A percentile compares a stretch with the other conserved stretches of the same genome.
Evolutionary conservation across 1,140 invertebrate genomes (phyloP).

Genomic region (Drosophila lowei): DNA sequence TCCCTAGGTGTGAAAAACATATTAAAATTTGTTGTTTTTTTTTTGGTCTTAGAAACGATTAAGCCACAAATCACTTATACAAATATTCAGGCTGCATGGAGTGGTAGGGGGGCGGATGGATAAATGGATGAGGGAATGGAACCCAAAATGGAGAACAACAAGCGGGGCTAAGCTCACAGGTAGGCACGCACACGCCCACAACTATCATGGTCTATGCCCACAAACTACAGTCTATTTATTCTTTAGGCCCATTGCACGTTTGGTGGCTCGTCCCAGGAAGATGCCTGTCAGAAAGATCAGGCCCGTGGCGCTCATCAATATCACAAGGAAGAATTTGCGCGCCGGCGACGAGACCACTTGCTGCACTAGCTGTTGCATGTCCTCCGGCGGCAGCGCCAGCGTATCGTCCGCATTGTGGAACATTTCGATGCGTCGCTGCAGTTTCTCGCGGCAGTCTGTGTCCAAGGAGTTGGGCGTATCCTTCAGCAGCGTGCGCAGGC

Average conservation of each 20-base stretch:
- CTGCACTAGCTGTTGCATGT: slow-evolving; percentile 88
- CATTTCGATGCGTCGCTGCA: slow-evolving; percentile 93
- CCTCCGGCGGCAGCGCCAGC: slow-evolving; percentile 85
- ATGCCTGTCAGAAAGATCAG: slow-evolving; percentile 92
- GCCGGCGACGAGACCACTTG: slow-evolving; percentile 89
- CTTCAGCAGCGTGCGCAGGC: slow-evolving; percentile 89
- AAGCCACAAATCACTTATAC: slow-evolving; percentile 68
- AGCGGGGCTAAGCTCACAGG: slow-evolving; percentile 35
- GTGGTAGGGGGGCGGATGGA: slow-evolving; percentile 1
- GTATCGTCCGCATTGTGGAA: slow-evolving; percentile 93
- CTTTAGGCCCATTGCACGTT: slow-evolving; percentile 88
- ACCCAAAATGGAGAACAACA: slow-evolving; percentile 45
- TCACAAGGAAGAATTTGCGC: slow-evolving; percentile 90
- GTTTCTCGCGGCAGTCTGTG: slow-evolving; percentile 89
- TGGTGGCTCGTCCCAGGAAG: slow-evolving; percentile 91
- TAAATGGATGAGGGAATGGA: slow-evolving; percentile 21
- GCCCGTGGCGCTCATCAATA: slow-evolving; percentile 88
- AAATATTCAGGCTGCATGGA: slow-evolving; percentile 47
- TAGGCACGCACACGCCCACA: slow-evolving; percentile 40
- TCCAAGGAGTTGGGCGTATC: slow-evolving; percentile 88
- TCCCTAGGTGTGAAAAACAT: slow-evolving; percentile 53
- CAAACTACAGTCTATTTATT: slow-evolving; percentile 79
- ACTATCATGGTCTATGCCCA: slow-evolving; percentile 52
- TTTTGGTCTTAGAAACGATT: slow-evolving; percentile 64
- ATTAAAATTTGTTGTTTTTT: slow-evolving; percentile 42